phyloP scores from a whole-genome alignment of 1,140 invertebrate species.

The Drosophila carrolli region DNA sequence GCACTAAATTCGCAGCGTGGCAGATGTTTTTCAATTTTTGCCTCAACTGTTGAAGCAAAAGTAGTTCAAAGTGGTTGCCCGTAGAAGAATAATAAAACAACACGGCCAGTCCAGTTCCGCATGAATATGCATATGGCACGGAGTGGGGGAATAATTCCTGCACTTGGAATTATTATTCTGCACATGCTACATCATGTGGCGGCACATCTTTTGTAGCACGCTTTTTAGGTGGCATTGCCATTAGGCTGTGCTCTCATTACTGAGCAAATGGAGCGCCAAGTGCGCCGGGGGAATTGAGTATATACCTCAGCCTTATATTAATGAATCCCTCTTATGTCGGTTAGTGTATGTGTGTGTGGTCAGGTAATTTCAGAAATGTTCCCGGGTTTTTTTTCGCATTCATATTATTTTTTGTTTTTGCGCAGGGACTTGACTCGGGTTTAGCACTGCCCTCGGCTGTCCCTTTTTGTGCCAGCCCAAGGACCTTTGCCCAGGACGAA shows the following conservation, averaged over 20 bases:
- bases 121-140: slow-evolving; percentile 59
- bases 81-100: slow-evolving; percentile 51
- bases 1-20: slow-evolving; percentile 12
- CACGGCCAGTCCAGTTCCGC: slow-evolving; percentile 21
- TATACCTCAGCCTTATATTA: slow-evolving; percentile 25
- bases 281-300: slow-evolving; percentile 49
- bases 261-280: slow-evolving; percentile 33
- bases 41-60: slow-evolving; percentile 64
- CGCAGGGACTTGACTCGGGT: slow-evolving; percentile 63
- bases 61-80: slow-evolving; percentile 55
- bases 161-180: slow-evolving; percentile 20
- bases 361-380: slow-evolving; percentile 79
- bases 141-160: not conserved
- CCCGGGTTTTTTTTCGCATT: slow-evolving; percentile 15
- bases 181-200: slow-evolving; percentile 18
- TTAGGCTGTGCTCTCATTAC: slow-evolving; percentile 44
- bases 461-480: slow-evolving; percentile 65
- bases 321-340: slow-evolving; percentile 7
- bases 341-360: slow-evolving; percentile 16
- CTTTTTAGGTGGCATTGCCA: slow-evolving; percentile 32
- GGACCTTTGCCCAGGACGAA: slow-evolving; percentile 47
- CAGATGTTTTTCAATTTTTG: slow-evolving; percentile 81
- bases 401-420: slow-evolving; percentile 31
- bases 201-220: slow-evolving; percentile 36
- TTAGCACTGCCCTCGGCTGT: slow-evolving; percentile 62